Evolutionary conservation across 2,797 vertebrate species (phyloP), one percentile per base, ranked within the genome.

Genomic region (Hydrolagus colliei): DNA sequence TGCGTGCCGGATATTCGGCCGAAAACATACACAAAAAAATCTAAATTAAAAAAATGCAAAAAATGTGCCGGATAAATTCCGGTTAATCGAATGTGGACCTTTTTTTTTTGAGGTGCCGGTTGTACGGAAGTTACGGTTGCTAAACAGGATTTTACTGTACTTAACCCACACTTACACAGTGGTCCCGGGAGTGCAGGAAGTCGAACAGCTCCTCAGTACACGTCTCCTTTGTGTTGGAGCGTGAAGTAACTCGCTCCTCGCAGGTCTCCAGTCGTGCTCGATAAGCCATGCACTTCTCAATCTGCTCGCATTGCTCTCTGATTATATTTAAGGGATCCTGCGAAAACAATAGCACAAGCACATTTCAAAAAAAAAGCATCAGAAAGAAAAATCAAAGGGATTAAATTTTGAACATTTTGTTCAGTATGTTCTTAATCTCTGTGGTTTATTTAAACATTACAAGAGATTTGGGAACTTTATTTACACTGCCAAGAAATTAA

Each of bases 131-230:
- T 27, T 27, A 27, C 27, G 27, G 1, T 27, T 27, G 27, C 0
- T 27, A 52, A 73, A 85, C 41, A 73, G 63, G 85, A 79, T 80
- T 63, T 4, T 65, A 86, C 73, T 6, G 0, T 63, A 80, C 41
- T 52, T 68, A 22, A n/a, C 61, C 75, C 12, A 12, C 79, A 65
- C 97, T 96, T 91, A 98, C 96, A 27, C 97, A 98, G 89, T 98
- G 97, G 90, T 97, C 97, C 87, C 96, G 92, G 85, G 96, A 96
- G 4, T 97, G 96, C 87, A 98, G 89, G 87, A 98, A 97, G 87
- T 98, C 96, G 71, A 98, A 96, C 1, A 98, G 95, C 90, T 98
- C 97, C 89, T 98, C 96, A 0, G 96, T 97, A 89, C 97, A 98
- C 4, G 96, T 93, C 88, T 98, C 97, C 11, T 76, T 73, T 0